phyloP scores from a whole-genome alignment of 2,113 vertebrate genomes.

The Syngnathoides biaculeatus region DNA sequence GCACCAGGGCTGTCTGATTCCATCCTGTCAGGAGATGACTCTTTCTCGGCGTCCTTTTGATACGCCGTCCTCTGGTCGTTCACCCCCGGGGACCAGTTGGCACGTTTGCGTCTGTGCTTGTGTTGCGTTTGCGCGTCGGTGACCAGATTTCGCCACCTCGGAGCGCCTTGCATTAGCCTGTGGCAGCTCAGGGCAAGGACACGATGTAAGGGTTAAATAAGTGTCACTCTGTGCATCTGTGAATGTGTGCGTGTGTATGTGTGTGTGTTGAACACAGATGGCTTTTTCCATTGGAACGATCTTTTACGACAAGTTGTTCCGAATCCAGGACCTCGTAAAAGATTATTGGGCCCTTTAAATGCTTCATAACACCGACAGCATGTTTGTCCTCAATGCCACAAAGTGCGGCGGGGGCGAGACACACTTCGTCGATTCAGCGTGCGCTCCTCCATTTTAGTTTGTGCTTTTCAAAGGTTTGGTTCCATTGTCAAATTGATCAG shows the following conservation, averaged over 20 bases:
- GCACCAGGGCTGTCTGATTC: constrained; percentile 40
- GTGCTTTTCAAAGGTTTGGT: neutral
- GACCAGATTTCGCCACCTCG: constrained; percentile 53
- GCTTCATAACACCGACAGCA: constrained; percentile 6
- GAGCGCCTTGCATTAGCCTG: constrained; percentile 49
- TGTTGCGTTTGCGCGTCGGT: constrained; percentile 8
- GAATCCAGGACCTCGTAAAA: constrained; percentile 7
- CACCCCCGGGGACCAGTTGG: constrained; percentile 48
- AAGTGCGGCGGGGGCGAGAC: neutral
- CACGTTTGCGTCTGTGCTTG: constrained; percentile 26
- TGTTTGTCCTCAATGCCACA: neutral
- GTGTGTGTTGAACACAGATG: neutral
- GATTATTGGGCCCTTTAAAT: constrained; percentile 6
- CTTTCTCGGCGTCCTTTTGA: constrained; percentile 52
- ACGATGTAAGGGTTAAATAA: constrained; percentile 35
- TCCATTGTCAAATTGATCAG: neutral
- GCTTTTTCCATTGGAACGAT: neutral
- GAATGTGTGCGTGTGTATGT: constrained; percentile 2
- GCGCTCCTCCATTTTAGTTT: neutral
- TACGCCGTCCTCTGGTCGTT: constrained; percentile 52
- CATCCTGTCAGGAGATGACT: constrained; percentile 51
- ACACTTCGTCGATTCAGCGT: neutral
- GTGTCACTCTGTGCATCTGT: constrained; percentile 1
- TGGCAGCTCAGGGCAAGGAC: constrained; percentile 65
- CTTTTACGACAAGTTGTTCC: neutral